These are phyloP conservation scores for Cirrhinus mrigala DNA, from an alignment of 2,797 vertebrate species.

Conservation along the genomic window DNA sequence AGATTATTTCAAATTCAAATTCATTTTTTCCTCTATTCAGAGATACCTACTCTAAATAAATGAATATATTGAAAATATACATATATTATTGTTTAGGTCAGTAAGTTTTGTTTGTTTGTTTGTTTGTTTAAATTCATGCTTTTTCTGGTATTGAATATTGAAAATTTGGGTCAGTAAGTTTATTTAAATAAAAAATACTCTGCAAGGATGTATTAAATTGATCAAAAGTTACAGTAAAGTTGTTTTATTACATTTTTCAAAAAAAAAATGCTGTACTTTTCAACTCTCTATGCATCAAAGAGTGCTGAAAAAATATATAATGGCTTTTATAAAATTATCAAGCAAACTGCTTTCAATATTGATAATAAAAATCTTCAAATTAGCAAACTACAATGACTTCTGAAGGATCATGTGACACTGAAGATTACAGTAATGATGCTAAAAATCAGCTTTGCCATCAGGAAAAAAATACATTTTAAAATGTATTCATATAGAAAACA, in stretches of 20 bases:
- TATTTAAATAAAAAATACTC: background rate
- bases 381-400: background rate
- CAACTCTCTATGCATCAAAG: background rate
- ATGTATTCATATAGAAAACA: background rate
- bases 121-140: too few relatives aligned
- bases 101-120: too few relatives aligned
- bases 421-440: background rate
- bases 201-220: background rate
- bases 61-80: too few relatives aligned
- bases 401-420: too few relatives aligned
- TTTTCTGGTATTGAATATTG: too few relatives aligned
- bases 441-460: background rate
- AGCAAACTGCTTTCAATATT: background rate
- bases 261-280: background rate
- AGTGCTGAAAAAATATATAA: background rate
- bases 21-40: too few relatives aligned
- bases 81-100: too few relatives aligned
- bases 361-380: background rate
- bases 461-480: background rate
- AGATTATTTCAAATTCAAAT: too few relatives aligned
- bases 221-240: background rate
- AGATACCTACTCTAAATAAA: background rate
- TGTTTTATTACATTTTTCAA: too few relatives aligned
- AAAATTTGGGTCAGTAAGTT: background rate
- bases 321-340: background rate